These are phyloP conservation scores for Choristoneura rosaceana DNA, from an alignment of 2,888 invertebrate species.

Conservation along the genomic window DNA sequence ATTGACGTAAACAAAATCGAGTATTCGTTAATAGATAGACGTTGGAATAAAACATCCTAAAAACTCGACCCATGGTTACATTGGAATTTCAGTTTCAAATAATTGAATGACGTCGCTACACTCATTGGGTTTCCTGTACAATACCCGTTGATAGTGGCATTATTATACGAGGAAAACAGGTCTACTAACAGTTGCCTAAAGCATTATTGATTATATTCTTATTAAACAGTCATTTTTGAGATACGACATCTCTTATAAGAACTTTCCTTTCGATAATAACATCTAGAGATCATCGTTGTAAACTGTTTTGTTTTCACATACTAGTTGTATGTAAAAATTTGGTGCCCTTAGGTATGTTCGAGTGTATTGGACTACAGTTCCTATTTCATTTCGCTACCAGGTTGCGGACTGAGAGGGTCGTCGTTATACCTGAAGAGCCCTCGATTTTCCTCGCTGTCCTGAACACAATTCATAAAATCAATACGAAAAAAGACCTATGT, in stretches of 20 bases:
- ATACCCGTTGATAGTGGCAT: conserved; percentile 22
- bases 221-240: conserved; percentile 55
- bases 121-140: conserved; percentile 29
- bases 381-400: conserved; percentile 44
- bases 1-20: conserved; percentile 13
- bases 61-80: neutral
- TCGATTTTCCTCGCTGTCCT: conserved; percentile 57
- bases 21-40: neutral
- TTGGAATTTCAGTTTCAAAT: conserved; percentile 5
- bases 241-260: conserved; percentile 64
- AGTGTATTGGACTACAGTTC: conserved; percentile 18
- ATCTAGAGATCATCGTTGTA: too few species aligned
- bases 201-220: neutral
- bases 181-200: neutral
- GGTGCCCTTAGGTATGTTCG: neutral
- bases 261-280: conserved; percentile 56
- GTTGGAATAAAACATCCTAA: neutral
- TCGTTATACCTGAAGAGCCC: conserved; percentile 60
- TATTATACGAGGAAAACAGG: conserved; percentile 24
- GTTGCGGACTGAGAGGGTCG: conserved; percentile 51
- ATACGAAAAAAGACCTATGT: conserved; percentile 35
- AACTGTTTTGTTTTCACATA: neutral
- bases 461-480: conserved; percentile 45
- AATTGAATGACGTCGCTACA: conserved; percentile 21
- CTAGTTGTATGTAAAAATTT: neutral